These are phyloP conservation scores for Nephila pilipes DNA, from an alignment of 1,140 invertebrate genomes.

Conservation along the genomic window DNA sequence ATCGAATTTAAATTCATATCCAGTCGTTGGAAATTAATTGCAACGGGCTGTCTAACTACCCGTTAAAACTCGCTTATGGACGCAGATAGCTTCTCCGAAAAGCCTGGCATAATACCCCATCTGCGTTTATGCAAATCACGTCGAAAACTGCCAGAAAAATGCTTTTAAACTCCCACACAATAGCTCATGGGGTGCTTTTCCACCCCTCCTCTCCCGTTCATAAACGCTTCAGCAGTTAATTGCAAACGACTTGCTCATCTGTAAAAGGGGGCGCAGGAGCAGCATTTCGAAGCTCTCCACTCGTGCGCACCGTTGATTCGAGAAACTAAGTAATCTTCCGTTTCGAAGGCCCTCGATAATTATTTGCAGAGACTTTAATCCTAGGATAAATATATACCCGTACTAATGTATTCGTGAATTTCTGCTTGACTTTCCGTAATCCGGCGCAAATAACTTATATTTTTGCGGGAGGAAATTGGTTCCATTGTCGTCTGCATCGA, in stretches of 20 bases:
- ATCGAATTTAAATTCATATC: slow-evolving; percentile 31
- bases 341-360: slow-evolving; percentile 53
- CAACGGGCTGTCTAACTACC: not conserved
- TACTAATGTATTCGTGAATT: slow-evolving; percentile 68
- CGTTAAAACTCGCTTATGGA: slow-evolving; percentile 46
- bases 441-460: slow-evolving; percentile 58
- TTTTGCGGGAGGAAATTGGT: slow-evolving; percentile 22
- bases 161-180: slow-evolving; percentile 62
- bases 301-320: slow-evolving; percentile 42
- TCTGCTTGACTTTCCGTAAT: slow-evolving; percentile 60
- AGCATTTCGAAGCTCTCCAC: not conserved
- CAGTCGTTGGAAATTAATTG: slow-evolving; percentile 18
- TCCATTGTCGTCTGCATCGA: slow-evolving; percentile 11
- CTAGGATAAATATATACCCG: slow-evolving; percentile 66
- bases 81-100: not conserved
- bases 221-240: slow-evolving; percentile 62
- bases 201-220: not conserved
- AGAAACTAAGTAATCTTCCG: slow-evolving; percentile 64
- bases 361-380: slow-evolving; percentile 72
- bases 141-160: slow-evolving; percentile 63
- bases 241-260: slow-evolving; percentile 69
- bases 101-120: slow-evolving; percentile 46
- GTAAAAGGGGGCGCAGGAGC: slow-evolving; percentile 8
- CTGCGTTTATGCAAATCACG: slow-evolving; percentile 72
- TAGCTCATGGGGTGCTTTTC: not conserved